Base-by-base conservation (phyloP, 2,888 invertebrate species). In the Belgica antarctica region DNA sequence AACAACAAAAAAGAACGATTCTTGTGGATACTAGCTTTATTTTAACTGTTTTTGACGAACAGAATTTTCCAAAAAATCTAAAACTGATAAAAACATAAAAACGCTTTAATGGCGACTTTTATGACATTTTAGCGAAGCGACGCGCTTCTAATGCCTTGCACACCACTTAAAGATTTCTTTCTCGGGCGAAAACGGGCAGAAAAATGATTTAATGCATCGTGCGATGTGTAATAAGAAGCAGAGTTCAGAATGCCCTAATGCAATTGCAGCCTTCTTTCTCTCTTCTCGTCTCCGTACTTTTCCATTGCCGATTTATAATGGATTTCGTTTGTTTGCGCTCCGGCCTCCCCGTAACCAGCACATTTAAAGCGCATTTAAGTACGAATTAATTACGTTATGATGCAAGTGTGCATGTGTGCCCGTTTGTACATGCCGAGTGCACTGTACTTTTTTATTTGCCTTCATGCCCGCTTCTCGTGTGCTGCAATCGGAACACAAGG, bases 361-460 rank as follows among this genome's bases (percentile, higher is more conserved):
- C 52, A 52, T 22, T 17, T 52, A 19, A 52, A 52, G 52, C 52
- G 22, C 52, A 52, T 52, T 52, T 52, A 52, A 15, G n/a, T 41
- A n/a, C n/a, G n/a, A 12, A 59, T 59, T 59, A 59, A 59, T 59
- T 59, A 25, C 59, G 24, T 52, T 52, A 52, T 52, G 59, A 24
- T 59, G 25, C 27, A 27, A 24, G 59, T 27, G 59, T 59, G 25
- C 27, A 59, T 27, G 27, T 4, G 4, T 46, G 25, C 22, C 24
- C 25, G 46, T 66, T 17, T 66, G 47, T 17, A 62, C 5, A 17
- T 3, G 65, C 28, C 15, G 27, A 4, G 68, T 68, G 68, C 68
- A 68, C 68, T 68, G 68, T 68, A 68, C 68, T 68, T 68, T 10
- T 46, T 59, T 10, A 10, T 52, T 52, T 5, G 19, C 52, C 24